Percentiles rank a stretch among this genome's conserved stretches.
phyloP scores from a whole-genome alignment of 2,888 invertebrate species.

The Tinea semifulvella region DNA sequence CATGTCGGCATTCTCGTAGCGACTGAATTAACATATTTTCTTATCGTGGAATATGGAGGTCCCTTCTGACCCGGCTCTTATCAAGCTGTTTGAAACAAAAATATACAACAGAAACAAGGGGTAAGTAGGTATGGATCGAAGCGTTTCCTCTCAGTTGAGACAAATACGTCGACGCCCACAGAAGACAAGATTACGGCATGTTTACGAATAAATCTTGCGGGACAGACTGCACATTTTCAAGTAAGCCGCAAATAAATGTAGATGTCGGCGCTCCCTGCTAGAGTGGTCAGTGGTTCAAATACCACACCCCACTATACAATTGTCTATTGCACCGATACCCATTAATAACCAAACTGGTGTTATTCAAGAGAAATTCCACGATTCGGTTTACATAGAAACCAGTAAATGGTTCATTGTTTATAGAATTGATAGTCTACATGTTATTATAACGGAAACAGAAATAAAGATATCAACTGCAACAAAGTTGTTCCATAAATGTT shows the following conservation, averaged over 20 bases:
- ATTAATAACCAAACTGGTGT: constrained; percentile 13
- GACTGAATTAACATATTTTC: constrained; percentile 63
- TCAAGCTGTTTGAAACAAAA: constrained; percentile 51
- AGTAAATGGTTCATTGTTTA: constrained; percentile 4
- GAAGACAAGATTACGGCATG: constrained; percentile 54
- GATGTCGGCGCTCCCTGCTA: constrained; percentile 31
- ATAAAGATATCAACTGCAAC: background rate
- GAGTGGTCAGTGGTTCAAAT: constrained; percentile 6
- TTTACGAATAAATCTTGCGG: constrained; percentile 56
- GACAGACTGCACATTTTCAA: constrained; percentile 53
- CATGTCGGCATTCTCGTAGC: constrained; percentile 51
- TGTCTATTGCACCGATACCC: constrained; percentile 11
- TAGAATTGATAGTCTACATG: background rate
- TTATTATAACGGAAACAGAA: constrained; percentile 1
- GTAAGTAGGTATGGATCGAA: constrained; percentile 1
- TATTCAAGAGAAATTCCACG: constrained; percentile 12
- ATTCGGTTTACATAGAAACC: constrained; percentile 7
- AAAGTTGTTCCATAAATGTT: background rate
- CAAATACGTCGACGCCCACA: constrained; percentile 59
- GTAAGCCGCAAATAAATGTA: constrained; percentile 51
- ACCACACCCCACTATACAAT: constrained; percentile 6
- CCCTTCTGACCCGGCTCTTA: constrained; percentile 39
- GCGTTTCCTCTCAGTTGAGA: constrained; percentile 32
- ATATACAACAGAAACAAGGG: constrained; percentile 30
- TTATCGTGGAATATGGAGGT: constrained; percentile 56